phyloP scores from a whole-genome alignment of 2,888 invertebrate species.

The Drosophila leonis region DNA sequence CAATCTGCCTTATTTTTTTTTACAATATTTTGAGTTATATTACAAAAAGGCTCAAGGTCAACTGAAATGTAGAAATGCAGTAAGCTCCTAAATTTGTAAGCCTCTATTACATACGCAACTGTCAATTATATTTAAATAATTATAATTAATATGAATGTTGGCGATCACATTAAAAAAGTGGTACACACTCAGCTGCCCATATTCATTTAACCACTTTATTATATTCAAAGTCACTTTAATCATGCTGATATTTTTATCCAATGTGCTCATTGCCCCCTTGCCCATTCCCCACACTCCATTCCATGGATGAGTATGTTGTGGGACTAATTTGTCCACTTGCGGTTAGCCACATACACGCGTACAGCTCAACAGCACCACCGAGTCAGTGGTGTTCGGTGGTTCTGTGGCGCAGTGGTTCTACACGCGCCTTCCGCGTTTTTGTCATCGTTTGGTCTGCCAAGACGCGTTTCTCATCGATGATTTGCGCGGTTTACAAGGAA shows the following conservation, averaged over 20 bases:
- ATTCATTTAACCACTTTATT: constrained; percentile 64
- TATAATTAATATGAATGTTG: constrained; percentile 24
- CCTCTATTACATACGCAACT: neutral
- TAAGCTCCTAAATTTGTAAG: neutral
- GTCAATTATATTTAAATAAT: constrained; percentile 8
- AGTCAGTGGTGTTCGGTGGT: constrained; percentile 7
- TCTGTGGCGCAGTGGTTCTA: constrained; percentile 25
- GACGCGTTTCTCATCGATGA: constrained; percentile 42
- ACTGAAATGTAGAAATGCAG: neutral
- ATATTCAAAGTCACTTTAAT: constrained; percentile 79
- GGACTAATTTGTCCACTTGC: constrained; percentile 66
- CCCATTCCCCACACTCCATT: constrained; percentile 20
- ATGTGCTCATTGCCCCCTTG: constrained; percentile 64
- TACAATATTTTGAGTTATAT: too few relatives aligned
- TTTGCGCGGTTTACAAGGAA: constrained; percentile 28
- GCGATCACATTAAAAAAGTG: constrained; percentile 10
- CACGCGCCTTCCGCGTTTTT: constrained; percentile 61
- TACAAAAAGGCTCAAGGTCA: too few relatives aligned
- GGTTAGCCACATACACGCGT: constrained; percentile 21
- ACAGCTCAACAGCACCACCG: constrained; percentile 6
- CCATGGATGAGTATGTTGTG: constrained; percentile 37
- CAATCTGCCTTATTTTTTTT: too few relatives aligned
- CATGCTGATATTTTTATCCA: constrained; percentile 75
- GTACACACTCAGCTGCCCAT: neutral
- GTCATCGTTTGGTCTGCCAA: constrained; percentile 53